Evolutionary conservation across 2,888 invertebrate genomes (phyloP), one percentile per base, ranked within the genome.

Genomic region (Tenthredo notha): DNA sequence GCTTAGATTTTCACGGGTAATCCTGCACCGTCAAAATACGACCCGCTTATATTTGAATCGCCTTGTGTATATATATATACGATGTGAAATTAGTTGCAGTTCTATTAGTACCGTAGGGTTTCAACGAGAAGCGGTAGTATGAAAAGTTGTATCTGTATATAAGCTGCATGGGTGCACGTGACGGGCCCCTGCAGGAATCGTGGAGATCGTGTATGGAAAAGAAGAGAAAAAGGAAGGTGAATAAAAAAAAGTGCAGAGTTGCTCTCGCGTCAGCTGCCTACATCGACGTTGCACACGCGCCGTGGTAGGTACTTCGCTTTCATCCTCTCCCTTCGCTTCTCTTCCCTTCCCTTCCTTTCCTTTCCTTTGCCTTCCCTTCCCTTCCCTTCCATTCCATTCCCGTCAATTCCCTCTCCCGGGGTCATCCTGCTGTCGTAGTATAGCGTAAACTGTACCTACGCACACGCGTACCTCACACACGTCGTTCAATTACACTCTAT

Each of bases 311-410:
- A 77, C 77, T 77, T 77, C 54, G 77, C 77, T 77, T 54, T 47
- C 83, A n/a, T 78, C 80, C 43, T 29, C 54, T 40, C 78, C 80
- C 29, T 15, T 43, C 86, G 86, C 85, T 84, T 86, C 87, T 84
- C 72, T 83, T 87, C 86, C 86, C 85, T 86, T 88, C 85, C 77
- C 84, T 85, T 86, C 86, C 29, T 2, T 33, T 33, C 29, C 29
- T 2, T 33, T 33, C 2, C 29, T 2, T 33, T 33, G 1, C 84
- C 87, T 87, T 86, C 86, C 86, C 85, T 43, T 74, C 78, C 75
- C 78, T 87, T 88, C 87, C 88, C 87, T 84, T 86, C 86, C 88
- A 88, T 90, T 65, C 25, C 21, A 1, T 25, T 29, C 25, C 65
- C 65, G 87, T 88, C 88, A 88, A 88, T 90, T 67, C 29, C 67